These are phyloP conservation scores for Sebastes paucispinis DNA, from an alignment of 2,797 vertebrate species.

Conservation along the genomic window DNA sequence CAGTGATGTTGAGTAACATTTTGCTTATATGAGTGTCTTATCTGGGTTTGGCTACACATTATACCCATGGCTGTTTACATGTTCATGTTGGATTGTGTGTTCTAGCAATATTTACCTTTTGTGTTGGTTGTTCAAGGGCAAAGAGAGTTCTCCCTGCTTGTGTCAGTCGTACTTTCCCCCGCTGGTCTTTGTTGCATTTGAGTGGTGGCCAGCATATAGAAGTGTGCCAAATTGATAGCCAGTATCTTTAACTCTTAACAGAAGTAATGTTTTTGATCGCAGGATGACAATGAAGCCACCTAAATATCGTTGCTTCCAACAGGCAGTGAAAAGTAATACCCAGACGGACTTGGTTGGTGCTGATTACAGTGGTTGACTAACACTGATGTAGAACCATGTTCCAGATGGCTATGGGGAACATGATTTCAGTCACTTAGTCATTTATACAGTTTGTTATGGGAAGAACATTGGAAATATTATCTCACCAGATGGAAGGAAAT, in stretches of 20 bases:
- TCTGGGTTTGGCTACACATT: slow-evolving; percentile 65
- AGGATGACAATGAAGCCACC: background rate
- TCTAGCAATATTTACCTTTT: slow-evolving; percentile 58
- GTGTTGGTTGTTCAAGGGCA: slow-evolving; percentile 55
- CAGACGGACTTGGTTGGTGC: background rate
- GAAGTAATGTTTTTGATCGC: background rate
- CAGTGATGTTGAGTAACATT: slow-evolving; percentile 60
- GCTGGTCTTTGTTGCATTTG: slow-evolving; percentile 6
- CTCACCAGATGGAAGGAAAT: background rate
- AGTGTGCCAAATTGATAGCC: background rate
- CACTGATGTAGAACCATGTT: background rate
- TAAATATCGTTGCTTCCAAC: background rate
- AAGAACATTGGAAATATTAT: background rate
- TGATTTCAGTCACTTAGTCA: background rate
- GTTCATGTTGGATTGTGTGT: slow-evolving; percentile 55
- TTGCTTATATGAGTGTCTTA: slow-evolving; percentile 67
- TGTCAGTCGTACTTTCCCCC: slow-evolving; percentile 22
- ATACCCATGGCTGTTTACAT: slow-evolving; percentile 60
- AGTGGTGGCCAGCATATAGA: background rate
- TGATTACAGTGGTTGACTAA: background rate
- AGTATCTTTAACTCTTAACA: background rate
- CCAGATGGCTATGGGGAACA: background rate
- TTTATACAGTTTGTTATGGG: background rate
- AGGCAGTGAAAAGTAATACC: background rate
- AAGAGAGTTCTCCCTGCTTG: slow-evolving; percentile 49